These are phyloP conservation scores for Staurois parvus DNA, from an alignment of 2,797 vertebrate species.

Conservation along the genomic window DNA sequence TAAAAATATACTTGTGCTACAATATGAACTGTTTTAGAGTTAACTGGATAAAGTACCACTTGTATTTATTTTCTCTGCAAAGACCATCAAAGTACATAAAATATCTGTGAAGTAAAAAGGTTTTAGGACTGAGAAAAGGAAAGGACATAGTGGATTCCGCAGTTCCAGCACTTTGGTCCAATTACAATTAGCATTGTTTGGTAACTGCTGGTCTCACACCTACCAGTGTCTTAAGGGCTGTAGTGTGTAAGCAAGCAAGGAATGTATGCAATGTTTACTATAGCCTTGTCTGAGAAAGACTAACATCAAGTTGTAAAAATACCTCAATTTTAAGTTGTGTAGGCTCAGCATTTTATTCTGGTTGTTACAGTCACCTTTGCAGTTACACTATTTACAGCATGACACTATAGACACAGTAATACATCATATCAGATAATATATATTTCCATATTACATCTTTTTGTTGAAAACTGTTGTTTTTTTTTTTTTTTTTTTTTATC, in stretches of 20 bases:
- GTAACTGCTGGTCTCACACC: constrained; percentile 12
- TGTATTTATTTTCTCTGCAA: background rate
- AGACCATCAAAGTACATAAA: background rate
- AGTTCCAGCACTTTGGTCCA: background rate
- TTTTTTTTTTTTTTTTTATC: too few species aligned
- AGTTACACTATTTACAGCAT: background rate
- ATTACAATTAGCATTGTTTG: constrained; percentile 30
- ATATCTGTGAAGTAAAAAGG: background rate
- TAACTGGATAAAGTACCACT: background rate
- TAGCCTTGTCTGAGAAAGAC: constrained; percentile 29
- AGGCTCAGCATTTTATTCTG: background rate
- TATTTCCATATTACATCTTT: background rate
- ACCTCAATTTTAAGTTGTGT: background rate
- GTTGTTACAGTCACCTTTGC: background rate
- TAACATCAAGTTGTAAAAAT: constrained; percentile 23
- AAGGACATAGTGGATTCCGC: background rate
- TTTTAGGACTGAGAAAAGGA: too few species aligned
- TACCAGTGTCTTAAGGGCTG: constrained; percentile 6
- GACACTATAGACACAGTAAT: background rate
- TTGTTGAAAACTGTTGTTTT: background rate
- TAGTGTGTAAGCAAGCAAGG: constrained; percentile 31
- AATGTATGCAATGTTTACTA: constrained; percentile 26
- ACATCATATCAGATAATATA: background rate
- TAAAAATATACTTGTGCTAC: too few species aligned
- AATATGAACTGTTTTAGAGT: background rate